A percentile compares a stretch with the other conserved stretches of the same genome.
phyloP scores from a whole-genome alignment of 2,797 vertebrate species.

The Petrocephalus schoutedeni region DNA sequence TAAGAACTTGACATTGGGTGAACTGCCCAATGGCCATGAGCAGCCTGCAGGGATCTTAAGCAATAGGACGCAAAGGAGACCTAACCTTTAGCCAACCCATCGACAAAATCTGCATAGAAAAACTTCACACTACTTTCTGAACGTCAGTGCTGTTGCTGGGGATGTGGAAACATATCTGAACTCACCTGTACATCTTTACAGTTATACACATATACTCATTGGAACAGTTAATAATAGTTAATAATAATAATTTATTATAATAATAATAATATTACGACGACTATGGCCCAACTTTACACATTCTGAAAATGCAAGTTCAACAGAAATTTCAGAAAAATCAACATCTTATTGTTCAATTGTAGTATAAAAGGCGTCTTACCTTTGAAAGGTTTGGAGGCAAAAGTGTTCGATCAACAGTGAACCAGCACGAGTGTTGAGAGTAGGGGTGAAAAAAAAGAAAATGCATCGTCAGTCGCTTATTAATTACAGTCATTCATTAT shows the following conservation, averaged over 20 bases:
- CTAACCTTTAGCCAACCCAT: not conserved
- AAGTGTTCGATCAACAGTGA: slow-evolving; percentile 4
- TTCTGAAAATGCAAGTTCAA: not conserved
- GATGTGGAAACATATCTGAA: not conserved
- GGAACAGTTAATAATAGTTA: not conserved
- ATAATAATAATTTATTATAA: not conserved
- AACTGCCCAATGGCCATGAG: not conserved
- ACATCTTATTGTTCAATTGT: not conserved
- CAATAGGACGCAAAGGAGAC: not conserved
- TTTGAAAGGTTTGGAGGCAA: not conserved
- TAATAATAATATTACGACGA: not conserved
- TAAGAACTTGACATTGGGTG: not conserved
- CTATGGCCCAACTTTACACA: not conserved
- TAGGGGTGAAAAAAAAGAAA: not conserved
- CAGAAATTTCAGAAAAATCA: not conserved
- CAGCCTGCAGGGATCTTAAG: slow-evolving; percentile 1
- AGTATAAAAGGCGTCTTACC: slow-evolving; percentile 13
- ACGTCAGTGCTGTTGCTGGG: not conserved
- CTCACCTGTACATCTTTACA: not conserved
- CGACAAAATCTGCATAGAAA: not conserved
- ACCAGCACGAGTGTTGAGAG: not conserved
- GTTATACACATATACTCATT: not conserved
- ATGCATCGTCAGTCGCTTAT: not conserved
- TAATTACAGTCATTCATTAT: not conserved
- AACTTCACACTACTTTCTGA: not conserved